A percentile compares a stretch with the other conserved stretches of the same genome.
Evolutionary conservation across 2,888 invertebrate genomes (phyloP).

Genomic region (Dryobotodes eremita): DNA sequence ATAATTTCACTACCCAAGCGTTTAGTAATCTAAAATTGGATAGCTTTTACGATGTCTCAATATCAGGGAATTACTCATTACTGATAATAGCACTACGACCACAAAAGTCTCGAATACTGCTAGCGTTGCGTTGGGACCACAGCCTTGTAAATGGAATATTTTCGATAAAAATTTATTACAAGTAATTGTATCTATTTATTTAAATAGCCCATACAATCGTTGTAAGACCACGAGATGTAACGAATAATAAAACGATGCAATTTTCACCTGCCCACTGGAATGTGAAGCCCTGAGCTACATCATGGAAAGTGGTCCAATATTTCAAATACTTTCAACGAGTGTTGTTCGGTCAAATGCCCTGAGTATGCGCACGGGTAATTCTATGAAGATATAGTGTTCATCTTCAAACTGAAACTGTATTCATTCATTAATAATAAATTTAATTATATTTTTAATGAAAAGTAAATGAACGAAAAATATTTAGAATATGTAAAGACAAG

Average conservation of each 20-base stretch:
- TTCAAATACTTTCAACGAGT: constrained; percentile 75
- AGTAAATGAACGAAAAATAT: constrained; percentile 39
- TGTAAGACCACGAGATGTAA: constrained; percentile 74
- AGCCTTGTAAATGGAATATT: constrained; percentile 55
- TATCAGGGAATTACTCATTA: constrained; percentile 59
- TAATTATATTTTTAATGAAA: constrained; percentile 32
- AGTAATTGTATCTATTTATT: constrained; percentile 73
- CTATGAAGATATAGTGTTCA: constrained; percentile 7
- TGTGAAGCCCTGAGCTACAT: constrained; percentile 78
- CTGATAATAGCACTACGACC: constrained; percentile 59
- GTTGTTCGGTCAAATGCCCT: constrained; percentile 53
- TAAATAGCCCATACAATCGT: constrained; percentile 74
- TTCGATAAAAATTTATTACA: constrained; percentile 62
- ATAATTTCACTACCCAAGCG: constrained; percentile 45
- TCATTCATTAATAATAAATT: constrained; percentile 12
- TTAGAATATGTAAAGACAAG: constrained; percentile 23
- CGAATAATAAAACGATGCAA: constrained; percentile 78
- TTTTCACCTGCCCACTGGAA: constrained; percentile 82
- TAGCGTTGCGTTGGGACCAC: constrained; percentile 27
- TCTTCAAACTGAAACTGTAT: constrained; percentile 17
- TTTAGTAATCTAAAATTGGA: constrained; percentile 57
- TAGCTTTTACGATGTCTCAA: constrained; percentile 52
- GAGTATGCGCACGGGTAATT: constrained; percentile 27
- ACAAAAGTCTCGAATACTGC: constrained; percentile 56
- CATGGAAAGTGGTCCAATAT: constrained; percentile 85